Percentiles rank a stretch among this genome's conserved stretches.
phyloP scores from a whole-genome alignment of 2,888 invertebrate species.

The Fragum whitleyi region DNA sequence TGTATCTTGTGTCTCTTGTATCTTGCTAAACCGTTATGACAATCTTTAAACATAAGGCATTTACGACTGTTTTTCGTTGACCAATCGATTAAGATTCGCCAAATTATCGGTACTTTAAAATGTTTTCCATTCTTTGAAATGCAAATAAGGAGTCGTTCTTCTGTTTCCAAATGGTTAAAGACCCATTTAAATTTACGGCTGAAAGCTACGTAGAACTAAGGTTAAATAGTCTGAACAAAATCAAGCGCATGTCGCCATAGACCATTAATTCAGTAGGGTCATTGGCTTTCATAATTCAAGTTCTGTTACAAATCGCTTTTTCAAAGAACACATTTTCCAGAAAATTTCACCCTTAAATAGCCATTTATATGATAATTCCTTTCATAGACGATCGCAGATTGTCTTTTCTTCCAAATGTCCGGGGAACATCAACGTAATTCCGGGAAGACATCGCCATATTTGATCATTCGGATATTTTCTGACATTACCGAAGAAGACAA shows the following conservation, averaged over 20 bases:
- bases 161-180: background rate
- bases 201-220: background rate
- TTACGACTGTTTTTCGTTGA: too few species aligned
- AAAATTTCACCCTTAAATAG: constrained; percentile 52
- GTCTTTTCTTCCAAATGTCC: constrained; percentile 39
- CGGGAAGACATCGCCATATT: constrained; percentile 49
- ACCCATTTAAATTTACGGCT: background rate
- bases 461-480: constrained; percentile 53
- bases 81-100: too few species aligned
- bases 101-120: too few species aligned
- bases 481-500: constrained; percentile 52
- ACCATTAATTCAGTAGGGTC: constrained; percentile 8
- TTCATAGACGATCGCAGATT: constrained; percentile 50
- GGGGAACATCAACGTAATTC: constrained; percentile 57
- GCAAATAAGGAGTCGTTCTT: too few species aligned
- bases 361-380: constrained; percentile 70
- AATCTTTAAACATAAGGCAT: too few species aligned
- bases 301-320: constrained; percentile 16
- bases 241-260: background rate
- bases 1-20: too few species aligned
- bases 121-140: too few species aligned
- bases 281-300: constrained; percentile 19
- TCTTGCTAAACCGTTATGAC: too few species aligned
- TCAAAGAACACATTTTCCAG: constrained; percentile 24
- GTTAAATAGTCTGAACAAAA: background rate